Conservation (phyloP, 2,113 vertebrate species). For the Struthidea cinerea region DNA sequence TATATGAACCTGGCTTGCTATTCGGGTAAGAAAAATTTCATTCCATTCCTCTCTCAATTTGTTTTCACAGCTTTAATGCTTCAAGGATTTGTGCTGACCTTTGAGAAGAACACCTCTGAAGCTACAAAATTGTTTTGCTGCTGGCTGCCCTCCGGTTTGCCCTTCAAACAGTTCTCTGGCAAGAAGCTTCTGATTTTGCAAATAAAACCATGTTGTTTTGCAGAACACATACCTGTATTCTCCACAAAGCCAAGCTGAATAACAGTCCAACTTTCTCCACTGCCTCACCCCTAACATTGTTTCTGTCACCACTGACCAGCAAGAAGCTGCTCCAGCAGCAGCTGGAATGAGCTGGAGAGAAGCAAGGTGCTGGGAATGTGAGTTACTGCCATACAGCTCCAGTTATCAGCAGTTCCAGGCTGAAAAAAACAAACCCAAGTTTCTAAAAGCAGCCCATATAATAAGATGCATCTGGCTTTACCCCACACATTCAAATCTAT, state of each 20-base stretch:
- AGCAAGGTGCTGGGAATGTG: not conserved
- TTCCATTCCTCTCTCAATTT: not conserved
- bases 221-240: not conserved
- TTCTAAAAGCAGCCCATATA: not conserved
- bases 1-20: not conserved
- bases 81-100: not conserved
- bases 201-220: slow-evolving; percentile 7
- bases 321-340: not conserved
- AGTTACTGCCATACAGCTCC: not conserved
- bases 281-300: not conserved
- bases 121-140: not conserved
- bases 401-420: not conserved
- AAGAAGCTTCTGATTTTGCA: slow-evolving; percentile 10
- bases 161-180: slow-evolving; percentile 19
- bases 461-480: not conserved
- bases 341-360: not conserved
- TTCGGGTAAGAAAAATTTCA: not conserved
- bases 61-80: slow-evolving; percentile 25
- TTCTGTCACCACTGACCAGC: not conserved
- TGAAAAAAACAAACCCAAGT: not conserved
- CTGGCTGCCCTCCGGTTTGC: not conserved
- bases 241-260: not conserved
- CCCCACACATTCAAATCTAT: not conserved
- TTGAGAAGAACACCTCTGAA: slow-evolving; percentile 33
- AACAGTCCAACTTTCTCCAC: not conserved